Evolutionary conservation across 2,888 invertebrate genomes (phyloP), one percentile per base, ranked within the genome.

Genomic region (Lamellibrachia columna): DNA sequence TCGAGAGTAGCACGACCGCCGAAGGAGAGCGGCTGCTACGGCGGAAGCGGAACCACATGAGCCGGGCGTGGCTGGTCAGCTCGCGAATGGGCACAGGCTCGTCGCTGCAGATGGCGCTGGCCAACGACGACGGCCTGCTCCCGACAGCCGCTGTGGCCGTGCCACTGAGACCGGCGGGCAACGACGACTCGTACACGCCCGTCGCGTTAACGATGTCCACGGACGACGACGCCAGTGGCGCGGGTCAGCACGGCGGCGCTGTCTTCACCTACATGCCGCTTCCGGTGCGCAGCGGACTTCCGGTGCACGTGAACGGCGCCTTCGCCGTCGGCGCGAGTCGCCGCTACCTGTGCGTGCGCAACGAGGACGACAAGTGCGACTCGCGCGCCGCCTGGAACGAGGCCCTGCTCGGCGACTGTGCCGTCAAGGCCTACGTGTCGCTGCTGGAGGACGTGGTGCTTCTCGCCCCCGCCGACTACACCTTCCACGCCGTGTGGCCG

Each of bases 181-280:
- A 92, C 52, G 60, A 90, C 1, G 52, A 55, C 58, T 53, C 40
- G 52, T 92, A 55, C 92, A 58, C n/a, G 91, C 93, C 93, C 40
- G 28, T 92, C 3, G 91, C 92, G 0, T 28, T 90, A n/a, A 52
- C 52, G 8, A 22, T 28, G n/a, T n/a, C 91, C 3, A 90, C 93
- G 2, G 60, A 92, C 8, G 91, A 92, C 28, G 92, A 93, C 40
- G 91, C 92, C 2, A n/a, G 58, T 9, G 91, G 92, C 52, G 90
- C 91, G 22, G 75, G 90, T 40, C 90, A 90, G 8, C 92, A 92
- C 52, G 90, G 90, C 55, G 94, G 94, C 22, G 90, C 93, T 11
- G 58, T 96, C 0, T 96, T 96, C 94, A 95, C 95, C 93, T 96
- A 94, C 93, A 93, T 96, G 40, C 96, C 96, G 0, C 94, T 96